Conservation (phyloP, 1,140 invertebrate species). For the Laupala kohalensis region DNA sequence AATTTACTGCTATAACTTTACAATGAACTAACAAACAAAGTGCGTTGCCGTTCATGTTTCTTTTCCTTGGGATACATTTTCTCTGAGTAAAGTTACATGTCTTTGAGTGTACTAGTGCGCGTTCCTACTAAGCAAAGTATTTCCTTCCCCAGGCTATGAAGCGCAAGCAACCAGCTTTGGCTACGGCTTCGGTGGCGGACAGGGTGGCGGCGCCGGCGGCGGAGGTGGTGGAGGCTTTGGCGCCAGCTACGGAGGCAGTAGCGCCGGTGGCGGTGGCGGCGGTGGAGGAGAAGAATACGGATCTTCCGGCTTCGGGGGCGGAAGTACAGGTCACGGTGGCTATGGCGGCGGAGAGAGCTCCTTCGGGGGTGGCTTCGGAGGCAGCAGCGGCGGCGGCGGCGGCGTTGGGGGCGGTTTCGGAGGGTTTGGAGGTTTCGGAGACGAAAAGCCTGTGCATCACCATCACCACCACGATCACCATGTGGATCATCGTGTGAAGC, state of each 20-base stretch:
- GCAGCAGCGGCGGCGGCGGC: slow-evolving; percentile 1
- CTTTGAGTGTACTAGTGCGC: too few relatives aligned
- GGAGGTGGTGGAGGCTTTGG: background rate
- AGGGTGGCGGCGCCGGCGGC: slow-evolving; percentile 3
- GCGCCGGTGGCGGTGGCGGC: slow-evolving; percentile 8
- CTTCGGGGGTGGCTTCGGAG: background rate
- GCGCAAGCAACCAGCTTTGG: background rate
- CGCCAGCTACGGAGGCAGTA: background rate
- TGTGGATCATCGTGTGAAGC: slow-evolving; percentile 14
- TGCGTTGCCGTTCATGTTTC: too few relatives aligned
- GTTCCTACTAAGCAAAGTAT: background rate
- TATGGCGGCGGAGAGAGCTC: background rate
- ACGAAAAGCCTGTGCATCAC: slow-evolving; percentile 5
- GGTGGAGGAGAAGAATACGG: slow-evolving; percentile 12
- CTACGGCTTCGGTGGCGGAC: background rate
- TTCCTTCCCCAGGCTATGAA: background rate
- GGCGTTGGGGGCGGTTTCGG: slow-evolving; percentile 14
- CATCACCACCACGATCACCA: slow-evolving; percentile 17
- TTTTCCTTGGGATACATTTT: too few relatives aligned
- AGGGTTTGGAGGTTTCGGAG: slow-evolving; percentile 23
- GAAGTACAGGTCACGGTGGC: slow-evolving; percentile 19
- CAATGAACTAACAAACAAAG: too few relatives aligned
- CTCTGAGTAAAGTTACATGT: too few relatives aligned
- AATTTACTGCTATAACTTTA: too few relatives aligned
- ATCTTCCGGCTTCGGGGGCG: slow-evolving; percentile 17